These are phyloP conservation scores for Antheraea pernyi DNA, from an alignment of 1,140 invertebrate species.

Conservation along the genomic window DNA sequence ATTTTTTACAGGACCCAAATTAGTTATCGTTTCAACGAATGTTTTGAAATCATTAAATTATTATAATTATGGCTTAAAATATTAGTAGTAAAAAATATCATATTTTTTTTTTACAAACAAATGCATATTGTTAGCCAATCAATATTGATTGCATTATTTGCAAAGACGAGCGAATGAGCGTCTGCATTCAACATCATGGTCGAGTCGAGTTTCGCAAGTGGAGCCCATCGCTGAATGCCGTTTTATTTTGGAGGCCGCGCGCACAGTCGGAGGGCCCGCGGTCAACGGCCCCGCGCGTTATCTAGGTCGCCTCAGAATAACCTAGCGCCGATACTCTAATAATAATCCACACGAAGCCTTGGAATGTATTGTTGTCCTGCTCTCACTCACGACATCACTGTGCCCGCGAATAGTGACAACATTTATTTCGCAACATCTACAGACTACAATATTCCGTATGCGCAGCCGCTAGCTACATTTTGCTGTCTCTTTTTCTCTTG, in stretches of 20 bases:
- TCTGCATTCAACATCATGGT: conserved; percentile 49
- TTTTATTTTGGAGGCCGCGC: conserved; percentile 76
- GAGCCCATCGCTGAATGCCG: conserved; percentile 76
- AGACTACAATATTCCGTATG: conserved; percentile 35
- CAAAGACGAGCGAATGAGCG: conserved; percentile 42
- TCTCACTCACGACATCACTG: conserved; percentile 52
- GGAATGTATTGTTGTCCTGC: conserved; percentile 63
- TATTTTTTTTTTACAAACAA: background rate
- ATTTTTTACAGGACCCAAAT: background rate
- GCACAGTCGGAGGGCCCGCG: conserved; percentile 68
- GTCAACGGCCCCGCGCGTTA: conserved; percentile 72
- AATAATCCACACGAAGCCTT: conserved; percentile 72
- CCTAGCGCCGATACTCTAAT: conserved; percentile 78
- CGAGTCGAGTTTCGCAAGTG: conserved; percentile 70
- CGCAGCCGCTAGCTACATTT: conserved; percentile 46
- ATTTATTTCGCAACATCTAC: conserved; percentile 59
- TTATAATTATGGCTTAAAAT: background rate
- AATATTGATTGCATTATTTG: conserved; percentile 50
- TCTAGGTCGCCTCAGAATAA: conserved; percentile 78
- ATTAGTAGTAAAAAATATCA: background rate
- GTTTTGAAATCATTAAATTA: background rate
- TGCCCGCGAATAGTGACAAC: conserved; percentile 49
- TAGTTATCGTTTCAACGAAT: background rate
- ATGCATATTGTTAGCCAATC: conserved; percentile 37
- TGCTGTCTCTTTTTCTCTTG: conserved; percentile 64